Base-by-base conservation (phyloP, 35 echinoderm and acorn worm genomes). In the Nesometra sesokonis region DNA sequence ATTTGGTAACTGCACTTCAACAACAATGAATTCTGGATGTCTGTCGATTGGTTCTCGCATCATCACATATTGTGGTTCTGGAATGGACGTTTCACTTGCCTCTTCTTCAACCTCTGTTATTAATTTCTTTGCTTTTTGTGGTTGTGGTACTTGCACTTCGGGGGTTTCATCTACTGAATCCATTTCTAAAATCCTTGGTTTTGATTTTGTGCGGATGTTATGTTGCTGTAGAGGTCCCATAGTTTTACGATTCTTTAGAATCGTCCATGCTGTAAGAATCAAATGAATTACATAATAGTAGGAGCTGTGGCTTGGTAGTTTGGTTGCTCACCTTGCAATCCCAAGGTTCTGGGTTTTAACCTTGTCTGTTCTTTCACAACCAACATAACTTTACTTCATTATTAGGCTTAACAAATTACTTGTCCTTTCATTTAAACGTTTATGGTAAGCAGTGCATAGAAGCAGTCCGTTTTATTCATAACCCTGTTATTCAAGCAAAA, bases 11-110 rank as follows among this genome's bases (percentile, higher is more conserved):
- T 94, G 86, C 9, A 99, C 88, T 77, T 99, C 96, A 17, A 87
- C 88, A 13, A 99, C 96, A 0, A 99, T 78, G 85, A 99, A 99
- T 76, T 99, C 96, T 47, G 96, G 96, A 88, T 94, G 90, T 23
- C 96, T 93, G 36, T 89, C 90, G 7, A 87, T 84, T 30, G 96
- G 96, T 84, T 94, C 93, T 80, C 85, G 82, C 87, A 99, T 90
- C 23, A 99, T 99, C 13, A 84, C 38, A 85, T 87, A 99, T 36
- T 94, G 86, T 78, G 96, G 96, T 86, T 94, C 89, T 13, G 86
- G 86, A 15, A 80, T 79, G 32, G 77, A 80, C 21, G 82, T 81
- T 31, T 13, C 37, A 32, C 15, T 37, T 0, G 33, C 78, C 11
- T 84, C 77, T 13, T 35, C 34, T 36, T 86, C 82, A 32, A 77